Percentiles rank a stretch among this genome's conserved stretches.
Evolutionary conservation across 2,888 invertebrate genomes (phyloP).

Genomic region (Epirrhoe alternata): DNA sequence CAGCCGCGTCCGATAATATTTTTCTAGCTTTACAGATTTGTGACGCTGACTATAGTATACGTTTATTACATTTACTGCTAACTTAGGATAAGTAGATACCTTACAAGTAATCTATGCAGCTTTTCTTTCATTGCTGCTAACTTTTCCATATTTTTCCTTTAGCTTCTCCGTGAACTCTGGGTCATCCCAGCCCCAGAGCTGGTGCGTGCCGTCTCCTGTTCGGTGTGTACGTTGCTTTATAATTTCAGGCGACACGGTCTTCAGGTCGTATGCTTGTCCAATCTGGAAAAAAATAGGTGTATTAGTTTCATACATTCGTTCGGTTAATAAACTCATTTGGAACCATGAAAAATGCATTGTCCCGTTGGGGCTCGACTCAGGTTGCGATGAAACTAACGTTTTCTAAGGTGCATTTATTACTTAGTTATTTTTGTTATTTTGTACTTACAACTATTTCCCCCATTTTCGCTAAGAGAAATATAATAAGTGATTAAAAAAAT

Average conservation of each 20-base stretch:
- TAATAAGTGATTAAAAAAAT: no score
- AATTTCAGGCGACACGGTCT: constrained; percentile 88
- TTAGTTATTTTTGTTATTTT: no score
- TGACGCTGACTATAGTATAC: no score
- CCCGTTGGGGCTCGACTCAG: neutral
- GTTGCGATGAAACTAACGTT: neutral
- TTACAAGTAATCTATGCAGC: constrained; percentile 45
- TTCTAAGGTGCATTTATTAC: no score
- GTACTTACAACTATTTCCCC: no score
- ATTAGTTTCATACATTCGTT: neutral
- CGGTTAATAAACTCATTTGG: neutral
- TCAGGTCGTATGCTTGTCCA: constrained; percentile 92
- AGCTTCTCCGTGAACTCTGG: constrained; percentile 84
- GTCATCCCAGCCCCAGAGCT: constrained; percentile 90
- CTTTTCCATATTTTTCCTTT: constrained; percentile 66
- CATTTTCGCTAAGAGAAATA: no score
- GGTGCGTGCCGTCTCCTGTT: constrained; percentile 88
- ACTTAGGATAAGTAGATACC: no score
- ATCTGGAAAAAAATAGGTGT: constrained; percentile 71
- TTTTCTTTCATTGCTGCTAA: constrained; percentile 58
- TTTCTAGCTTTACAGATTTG: no score
- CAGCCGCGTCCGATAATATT: no score
- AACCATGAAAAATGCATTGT: neutral
- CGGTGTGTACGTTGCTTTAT: constrained; percentile 86
- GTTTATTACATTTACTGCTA: no score